phyloP scores from a whole-genome alignment of 30 jellyfish, hydroid and myxozoan genomes.

The Cassiopea andromeda region DNA sequence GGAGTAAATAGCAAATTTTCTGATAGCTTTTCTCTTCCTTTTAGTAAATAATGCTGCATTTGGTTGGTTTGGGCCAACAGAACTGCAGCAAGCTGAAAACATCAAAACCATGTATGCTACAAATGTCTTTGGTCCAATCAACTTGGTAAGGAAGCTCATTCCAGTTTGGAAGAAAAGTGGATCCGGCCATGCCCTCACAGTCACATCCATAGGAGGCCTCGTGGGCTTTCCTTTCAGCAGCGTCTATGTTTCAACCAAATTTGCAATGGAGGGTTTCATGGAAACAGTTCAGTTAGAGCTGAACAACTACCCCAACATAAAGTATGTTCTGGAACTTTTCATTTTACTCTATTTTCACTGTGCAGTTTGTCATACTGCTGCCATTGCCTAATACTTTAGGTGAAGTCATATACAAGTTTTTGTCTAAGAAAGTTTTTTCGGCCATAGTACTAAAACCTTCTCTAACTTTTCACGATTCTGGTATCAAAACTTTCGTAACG shows the following conservation, averaged over 20 bases:
- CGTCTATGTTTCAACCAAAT: constrained; percentile 46
- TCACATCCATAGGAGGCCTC: constrained; percentile 52
- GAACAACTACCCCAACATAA: background rate
- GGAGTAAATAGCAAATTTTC: too few relatives aligned
- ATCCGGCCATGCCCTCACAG: constrained; percentile 47
- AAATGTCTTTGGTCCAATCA: constrained; percentile 62
- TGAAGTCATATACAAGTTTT: too few relatives aligned
- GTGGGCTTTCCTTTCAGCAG: constrained; percentile 51
- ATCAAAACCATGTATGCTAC: constrained; percentile 43
- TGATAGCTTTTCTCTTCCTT: background rate
- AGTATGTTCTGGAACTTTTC: background rate
- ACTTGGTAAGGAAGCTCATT: constrained; percentile 38
- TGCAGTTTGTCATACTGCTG: too few relatives aligned
- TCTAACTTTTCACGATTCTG: too few relatives aligned
- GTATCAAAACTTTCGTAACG: too few relatives aligned
- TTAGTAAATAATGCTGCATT: constrained; percentile 68
- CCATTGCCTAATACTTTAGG: too few relatives aligned
- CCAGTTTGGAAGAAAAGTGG: constrained; percentile 60
- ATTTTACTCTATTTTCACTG: too few relatives aligned
- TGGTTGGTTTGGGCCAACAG: constrained; percentile 60
- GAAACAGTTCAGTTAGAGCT: constrained; percentile 40
- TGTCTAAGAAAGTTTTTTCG: too few relatives aligned
- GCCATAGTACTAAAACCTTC: too few relatives aligned
- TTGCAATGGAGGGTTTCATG: constrained; percentile 66
- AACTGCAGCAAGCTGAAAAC: constrained; percentile 1